Base-by-base conservation (phyloP, 2,888 invertebrate genomes). In the Gastracanthus pulcherrimus region DNA sequence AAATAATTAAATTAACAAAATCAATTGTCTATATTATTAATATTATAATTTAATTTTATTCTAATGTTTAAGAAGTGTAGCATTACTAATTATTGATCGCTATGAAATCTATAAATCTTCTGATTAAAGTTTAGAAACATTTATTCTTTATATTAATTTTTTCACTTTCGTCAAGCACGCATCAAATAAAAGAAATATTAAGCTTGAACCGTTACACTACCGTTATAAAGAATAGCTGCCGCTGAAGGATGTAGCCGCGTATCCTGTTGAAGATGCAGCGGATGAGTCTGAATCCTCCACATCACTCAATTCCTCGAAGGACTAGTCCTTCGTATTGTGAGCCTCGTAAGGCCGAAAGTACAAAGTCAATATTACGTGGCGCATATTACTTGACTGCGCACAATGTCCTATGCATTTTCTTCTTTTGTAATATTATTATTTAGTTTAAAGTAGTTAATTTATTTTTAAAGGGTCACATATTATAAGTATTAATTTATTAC, bases 141-240 rank as follows among this genome's bases (percentile, higher is more conserved):
- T 0, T 7, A 3, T 41, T 41, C 16, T 41, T 13, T 13, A 41
- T 41, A 13, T 13, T 41, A 41, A 41, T 41, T 41, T 41, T 13
- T 11, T 13, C 13, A 7, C 11, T 13, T 38, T 38, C 7, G 16
- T 16, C 41, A 41, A 41, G 16, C 13, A 41, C 41, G 11, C n/a
- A n/a, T n/a, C n/a, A 13, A 1, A 38, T 2, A 41, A 51, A 13
- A 34, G n/a, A 5, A 13, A 69, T 38, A 41, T 23, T 1, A 31
- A 0, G 23, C 34, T 71, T 2, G 9, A 38, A 38, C 55, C 38
- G 26, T 51, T 51, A 58, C 31, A 31, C 13, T 92, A 94, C 94
- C 94, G 89, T 93, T 93, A 87, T 94, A 94, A 84, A 93, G 91
- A 91, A 94, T 93, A 81, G 92, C 92, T 74, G 92, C 91, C 19